Evolutionary conservation across 2,888 invertebrate genomes (phyloP), one percentile per base, ranked within the genome.

Genomic region (Idaea dimidiata): DNA sequence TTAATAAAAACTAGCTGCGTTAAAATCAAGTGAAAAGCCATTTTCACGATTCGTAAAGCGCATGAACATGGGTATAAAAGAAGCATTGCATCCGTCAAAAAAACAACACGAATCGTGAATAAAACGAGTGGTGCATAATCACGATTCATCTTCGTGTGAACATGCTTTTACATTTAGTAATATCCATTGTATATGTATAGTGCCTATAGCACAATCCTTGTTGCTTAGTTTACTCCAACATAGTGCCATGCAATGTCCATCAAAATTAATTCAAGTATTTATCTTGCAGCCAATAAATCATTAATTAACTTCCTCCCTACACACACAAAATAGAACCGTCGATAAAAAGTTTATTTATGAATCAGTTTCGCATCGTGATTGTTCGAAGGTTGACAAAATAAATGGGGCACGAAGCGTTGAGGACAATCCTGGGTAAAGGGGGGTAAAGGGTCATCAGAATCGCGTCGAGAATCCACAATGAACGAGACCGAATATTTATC

Each of bases 381-480:
- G 76, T 76, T 77, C 72, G 75, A 59, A 63, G 66, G 65, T 63
- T 68, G 68, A 68, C 66, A 59, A 64, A 65, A 69, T 66, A 67
- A 69, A 67, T 69, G 65, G 65, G 60, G 58, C 63, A 62, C 61
- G 64, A 81, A 81, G 77, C 77, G 72, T 75, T 69, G 78, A 80
- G 81, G 82, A 82, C 83, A 82, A 82, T 79, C 77, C 76, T 72
- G 66, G 58, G 18, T 58, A 60, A 59, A 33, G 68, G 77, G 76
- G 78, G 76, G 43, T 10, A 43, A 80, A 80, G 80, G 86, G 84
- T 84, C 84, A 81, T 74, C 71, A 66, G 69, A 74, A 67, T 76
- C 81, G 82, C 81, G 78, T 67, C 76, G 76, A 75, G 85, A 85
- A 86, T 85, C 77, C 76, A 72, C 79, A 82, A 86, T 82, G 81